Evolutionary conservation across 2,113 vertebrate species (phyloP).

Genomic region (Onychorhynchus coronatus): DNA sequence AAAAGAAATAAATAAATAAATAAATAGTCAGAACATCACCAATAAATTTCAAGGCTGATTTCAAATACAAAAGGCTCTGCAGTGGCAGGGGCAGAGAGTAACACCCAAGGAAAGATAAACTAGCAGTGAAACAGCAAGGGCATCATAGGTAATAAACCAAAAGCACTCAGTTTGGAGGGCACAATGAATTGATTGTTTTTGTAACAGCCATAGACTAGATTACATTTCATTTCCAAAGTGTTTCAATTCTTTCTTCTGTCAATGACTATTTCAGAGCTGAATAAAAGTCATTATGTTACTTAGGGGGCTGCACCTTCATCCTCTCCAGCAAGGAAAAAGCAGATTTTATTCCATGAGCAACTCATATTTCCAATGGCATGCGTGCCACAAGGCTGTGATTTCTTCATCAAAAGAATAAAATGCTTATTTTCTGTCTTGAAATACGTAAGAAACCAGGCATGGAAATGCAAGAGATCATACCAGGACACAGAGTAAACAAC

Average conservation of each 20-base stretch:
- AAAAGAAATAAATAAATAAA: background rate
- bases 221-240: constrained; percentile 34
- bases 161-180: background rate
- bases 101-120: background rate
- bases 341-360: constrained; percentile 5
- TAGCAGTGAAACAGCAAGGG: background rate
- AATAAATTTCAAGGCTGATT: constrained; percentile 18
- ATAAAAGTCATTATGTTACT: constrained; percentile 13
- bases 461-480: background rate
- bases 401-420: background rate
- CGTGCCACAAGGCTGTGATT: background rate
- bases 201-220: constrained; percentile 22
- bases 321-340: background rate
- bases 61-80: background rate
- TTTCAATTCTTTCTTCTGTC: constrained; percentile 46
- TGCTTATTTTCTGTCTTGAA: background rate
- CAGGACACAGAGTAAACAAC: background rate
- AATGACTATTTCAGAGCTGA: constrained; percentile 14
- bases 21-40: background rate
- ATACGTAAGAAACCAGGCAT: background rate
- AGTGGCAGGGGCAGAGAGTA: background rate
- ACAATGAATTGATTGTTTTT: constrained; percentile 38
- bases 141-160: background rate
- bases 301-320: background rate
- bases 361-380: background rate